Evolutionary conservation across 2,888 invertebrate species (phyloP), one percentile per base, ranked within the genome.

Genomic region (Cryptocephalus moraei): DNA sequence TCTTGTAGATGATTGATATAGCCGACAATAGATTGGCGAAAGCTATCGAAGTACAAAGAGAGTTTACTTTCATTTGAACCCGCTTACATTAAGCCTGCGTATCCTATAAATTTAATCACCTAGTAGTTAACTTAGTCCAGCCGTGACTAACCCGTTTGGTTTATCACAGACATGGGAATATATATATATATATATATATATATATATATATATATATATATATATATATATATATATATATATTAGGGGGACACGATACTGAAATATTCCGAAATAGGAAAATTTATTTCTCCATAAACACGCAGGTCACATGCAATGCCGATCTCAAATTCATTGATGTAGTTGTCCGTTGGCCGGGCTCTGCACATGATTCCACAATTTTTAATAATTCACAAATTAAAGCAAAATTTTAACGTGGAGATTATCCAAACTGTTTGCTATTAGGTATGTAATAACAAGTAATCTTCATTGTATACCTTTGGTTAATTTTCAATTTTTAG

Each of bases 231-330:
- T n/a, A n/a, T n/a, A n/a, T n/a, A n/a, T n/a, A n/a, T n/a, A n/a
- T n/a, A n/a, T n/a, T 34, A 34, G 39, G 43, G 32, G 47, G 43
- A 33, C 8, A 31, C 22, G 47, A 47, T 39, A 34, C 40, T 14
- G 43, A 47, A 11, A 34, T 45, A 9, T 45, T 38, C 32, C 41
- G 42, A n/a, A 48, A 48, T 38, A 22, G 48, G 42, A 44, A 45
- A 48, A 13, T 9, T 9, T 45, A 34, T 36, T 48, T 48, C 33
- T 48, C 48, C n/a, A 34, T 48, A 8, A 48, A 48, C 43, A 33
- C 39, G 11, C 48, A 48, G 39, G 44, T 32, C 8, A 32, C 45
- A 12, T 39, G 31, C 9, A 41, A 41, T 42, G 41, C 48, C n/a
- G 41, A 41, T 22, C 33, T 44, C 32, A 31, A 34, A 4, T 33